phyloP scores from a whole-genome alignment of 37 sponge, comb jelly and placozoan species.

The Aphrocallistes beatrix region DNA sequence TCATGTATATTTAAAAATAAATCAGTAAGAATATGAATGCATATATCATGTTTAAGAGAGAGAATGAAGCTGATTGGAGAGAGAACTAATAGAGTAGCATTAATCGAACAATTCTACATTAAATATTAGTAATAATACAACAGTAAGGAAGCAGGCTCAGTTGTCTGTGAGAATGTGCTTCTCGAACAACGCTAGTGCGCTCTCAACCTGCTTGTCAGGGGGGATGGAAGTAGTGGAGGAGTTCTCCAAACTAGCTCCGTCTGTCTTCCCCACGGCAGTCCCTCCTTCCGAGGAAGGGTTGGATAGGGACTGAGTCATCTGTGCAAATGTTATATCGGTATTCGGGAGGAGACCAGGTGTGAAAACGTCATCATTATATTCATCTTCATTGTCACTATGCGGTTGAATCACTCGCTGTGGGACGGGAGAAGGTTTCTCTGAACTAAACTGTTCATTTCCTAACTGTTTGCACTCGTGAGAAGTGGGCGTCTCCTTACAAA shows the following conservation, averaged over 20 bases:
- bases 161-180: background rate
- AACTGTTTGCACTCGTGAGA: background rate
- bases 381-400: background rate
- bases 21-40: no score
- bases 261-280: background rate
- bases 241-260: background rate
- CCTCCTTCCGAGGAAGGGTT: background rate
- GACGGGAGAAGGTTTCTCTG: no score
- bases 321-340: background rate
- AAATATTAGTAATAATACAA: no score
- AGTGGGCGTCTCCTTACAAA: background rate
- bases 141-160: no score
- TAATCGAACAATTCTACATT: no score
- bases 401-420: no score
- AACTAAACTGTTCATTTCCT: background rate
- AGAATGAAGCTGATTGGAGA: no score
- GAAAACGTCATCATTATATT: background rate
- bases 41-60: no score
- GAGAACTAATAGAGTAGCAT: no score
- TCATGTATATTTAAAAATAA: no score
- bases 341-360: background rate
- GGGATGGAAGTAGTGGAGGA: background rate
- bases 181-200: background rate
- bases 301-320: background rate
- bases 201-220: background rate